Conservation (phyloP, 2,888 invertebrate species). For the Synanthedon myopaeformis region DNA sequence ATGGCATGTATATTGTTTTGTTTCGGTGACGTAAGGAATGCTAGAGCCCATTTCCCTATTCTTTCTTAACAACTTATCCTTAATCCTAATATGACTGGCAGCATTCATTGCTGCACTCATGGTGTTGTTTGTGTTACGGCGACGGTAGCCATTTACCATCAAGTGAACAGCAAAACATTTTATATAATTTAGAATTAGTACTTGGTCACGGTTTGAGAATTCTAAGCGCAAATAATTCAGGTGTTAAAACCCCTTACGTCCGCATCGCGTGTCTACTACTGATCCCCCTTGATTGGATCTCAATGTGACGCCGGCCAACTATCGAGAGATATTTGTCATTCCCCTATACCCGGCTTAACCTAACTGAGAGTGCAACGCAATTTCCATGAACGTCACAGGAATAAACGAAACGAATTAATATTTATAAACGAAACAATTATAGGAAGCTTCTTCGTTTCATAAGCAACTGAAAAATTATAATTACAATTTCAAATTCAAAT, state of each 20-base stretch:
- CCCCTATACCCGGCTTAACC: constrained; percentile 9
- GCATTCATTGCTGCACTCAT: no score
- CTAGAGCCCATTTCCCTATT: no score
- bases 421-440: background rate
- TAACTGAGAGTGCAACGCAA: constrained; percentile 8
- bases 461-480: no score
- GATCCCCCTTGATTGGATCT: constrained; percentile 22
- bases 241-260: constrained; percentile 12
- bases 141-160: no score
- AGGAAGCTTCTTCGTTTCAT: no score
- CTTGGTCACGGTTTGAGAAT: background rate
- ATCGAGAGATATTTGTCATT: constrained; percentile 14
- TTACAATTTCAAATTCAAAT: no score
- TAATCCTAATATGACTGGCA: no score
- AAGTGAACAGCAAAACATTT: no score
- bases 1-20: no score
- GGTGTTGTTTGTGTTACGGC: no score
- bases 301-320: constrained; percentile 14
- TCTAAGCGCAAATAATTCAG: constrained; percentile 10
- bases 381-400: constrained; percentile 3
- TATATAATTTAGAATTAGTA: background rate
- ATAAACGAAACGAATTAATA: background rate
- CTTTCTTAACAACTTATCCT: no score
- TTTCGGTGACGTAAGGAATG: no score
- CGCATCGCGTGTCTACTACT: constrained; percentile 3